Percentiles rank a stretch among this genome's conserved stretches.
Evolutionary conservation across 1,140 invertebrate genomes (phyloP).

Genomic region (Parapsyche elsis): DNA sequence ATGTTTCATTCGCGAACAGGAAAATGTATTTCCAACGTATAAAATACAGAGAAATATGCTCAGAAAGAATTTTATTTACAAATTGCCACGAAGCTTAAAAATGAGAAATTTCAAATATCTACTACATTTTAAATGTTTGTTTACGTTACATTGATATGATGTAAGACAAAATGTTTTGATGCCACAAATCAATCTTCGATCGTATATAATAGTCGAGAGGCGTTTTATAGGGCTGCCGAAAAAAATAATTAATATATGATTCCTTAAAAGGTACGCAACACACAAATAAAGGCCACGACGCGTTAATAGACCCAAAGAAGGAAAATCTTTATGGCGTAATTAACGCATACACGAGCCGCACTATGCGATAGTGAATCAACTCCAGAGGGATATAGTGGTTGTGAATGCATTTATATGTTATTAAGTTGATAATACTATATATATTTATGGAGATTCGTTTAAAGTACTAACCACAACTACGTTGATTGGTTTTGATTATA

Average conservation of each 20-base stretch:
- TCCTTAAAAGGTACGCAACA: neutral
- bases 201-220: constrained; percentile 21
- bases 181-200: constrained; percentile 37
- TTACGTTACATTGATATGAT: constrained; percentile 21
- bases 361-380: too few species aligned
- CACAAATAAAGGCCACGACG: neutral
- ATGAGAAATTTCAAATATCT: constrained; percentile 2
- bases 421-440: too few species aligned
- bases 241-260: neutral
- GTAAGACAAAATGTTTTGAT: constrained; percentile 41
- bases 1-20: too few species aligned
- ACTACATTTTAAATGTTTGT: constrained; percentile 23
- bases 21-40: too few species aligned
- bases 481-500: too few species aligned
- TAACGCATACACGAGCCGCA: too few species aligned
- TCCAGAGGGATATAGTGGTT: too few species aligned
- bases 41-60: too few species aligned
- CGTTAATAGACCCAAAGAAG: neutral
- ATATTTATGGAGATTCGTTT: too few species aligned
- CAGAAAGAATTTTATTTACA: neutral
- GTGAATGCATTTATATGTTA: too few species aligned
- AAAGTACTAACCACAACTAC: too few species aligned
- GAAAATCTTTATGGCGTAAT: neutral
- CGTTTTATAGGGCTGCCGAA: neutral
- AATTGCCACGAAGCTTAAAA: neutral